Conservation (phyloP, 2,797 vertebrate genomes). For the Macropus fuliginosus region DNA sequence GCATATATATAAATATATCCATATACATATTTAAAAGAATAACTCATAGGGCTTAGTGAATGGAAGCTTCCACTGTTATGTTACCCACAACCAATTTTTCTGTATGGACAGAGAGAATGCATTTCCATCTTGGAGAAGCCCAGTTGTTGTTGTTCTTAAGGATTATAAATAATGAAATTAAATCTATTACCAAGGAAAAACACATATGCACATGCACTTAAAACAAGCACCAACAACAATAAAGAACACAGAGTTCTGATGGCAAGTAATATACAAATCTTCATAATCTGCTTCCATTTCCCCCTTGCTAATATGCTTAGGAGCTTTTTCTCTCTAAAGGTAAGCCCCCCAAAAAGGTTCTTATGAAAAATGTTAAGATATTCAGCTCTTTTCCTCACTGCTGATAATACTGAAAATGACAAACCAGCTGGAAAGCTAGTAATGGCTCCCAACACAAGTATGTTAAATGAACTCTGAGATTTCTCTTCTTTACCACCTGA, state of each 20-base stretch:
- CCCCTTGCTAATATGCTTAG: neutral
- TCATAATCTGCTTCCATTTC: neutral
- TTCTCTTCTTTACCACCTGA: neutral
- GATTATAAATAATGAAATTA: neutral
- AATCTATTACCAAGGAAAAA: neutral
- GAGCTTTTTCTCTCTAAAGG: neutral
- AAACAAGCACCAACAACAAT: neutral
- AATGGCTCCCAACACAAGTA: neutral
- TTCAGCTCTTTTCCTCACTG: neutral
- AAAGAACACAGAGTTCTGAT: neutral
- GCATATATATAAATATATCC: too few species aligned
- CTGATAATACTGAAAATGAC: neutral
- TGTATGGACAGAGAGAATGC: neutral
- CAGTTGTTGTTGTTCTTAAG: neutral
- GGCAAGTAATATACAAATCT: neutral
- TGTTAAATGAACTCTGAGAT: neutral
- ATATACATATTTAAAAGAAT: too few species aligned
- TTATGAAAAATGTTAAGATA: neutral
- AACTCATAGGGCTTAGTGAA: neutral
- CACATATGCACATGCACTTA: neutral
- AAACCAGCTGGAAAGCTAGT: neutral
- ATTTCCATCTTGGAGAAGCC: neutral
- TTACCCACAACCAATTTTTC: neutral
- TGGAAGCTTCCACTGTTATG: neutral
- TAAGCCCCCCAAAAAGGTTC: neutral